Base-by-base conservation (phyloP, 2,888 invertebrate species). In the Mythimna ferrago region DNA sequence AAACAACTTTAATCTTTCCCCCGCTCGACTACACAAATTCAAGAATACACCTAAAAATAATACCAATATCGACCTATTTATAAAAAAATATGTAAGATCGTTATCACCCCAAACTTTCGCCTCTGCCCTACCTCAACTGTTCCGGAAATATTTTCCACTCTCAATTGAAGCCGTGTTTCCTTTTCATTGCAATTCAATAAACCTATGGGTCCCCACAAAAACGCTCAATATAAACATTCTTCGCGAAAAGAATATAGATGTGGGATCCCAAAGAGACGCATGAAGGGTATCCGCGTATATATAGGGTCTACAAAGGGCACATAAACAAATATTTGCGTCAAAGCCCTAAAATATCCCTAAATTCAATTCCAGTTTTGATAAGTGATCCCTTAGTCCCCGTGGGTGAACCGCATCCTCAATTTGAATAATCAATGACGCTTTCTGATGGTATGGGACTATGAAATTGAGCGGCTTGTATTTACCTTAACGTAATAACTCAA, bases 311-410 rank as follows among this genome's bases (percentile, higher is more conserved):
- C 71, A 85, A 80, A 84, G 67, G 73, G 32, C 56, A 66, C 60
- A 78, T 81, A 83, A 83, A 76, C 82, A 84, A 84, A 86, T 84
- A 84, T 84, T 86, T 86, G 77, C 57, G 71, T 64, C 69, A 73
- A 83, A 81, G 62, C 66, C 67, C 72, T 72, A 66, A 80, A 70
- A 87, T 81, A 78, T 84, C 73, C 60, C 79, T 76, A 70, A 87
- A 89, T 89, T 89, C 88, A 89, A 90, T 91, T 90, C 75, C 81
- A 86, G 86, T 86, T 89, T 89, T 89, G 87, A 87, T 90, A 90
- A 89, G 89, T 86, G 89, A 86, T 85, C 86, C 84, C 76, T 79
- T 82, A 83, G 87, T 86, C 85, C 86, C 73, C 76, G 65, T 60
- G 80, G 85, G 85, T 73, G 51, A 63, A 80, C 81, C 85, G 76